These are phyloP conservation scores for Taurulus bubalis DNA, from an alignment of 2,113 vertebrate genomes.

Conservation along the genomic window DNA sequence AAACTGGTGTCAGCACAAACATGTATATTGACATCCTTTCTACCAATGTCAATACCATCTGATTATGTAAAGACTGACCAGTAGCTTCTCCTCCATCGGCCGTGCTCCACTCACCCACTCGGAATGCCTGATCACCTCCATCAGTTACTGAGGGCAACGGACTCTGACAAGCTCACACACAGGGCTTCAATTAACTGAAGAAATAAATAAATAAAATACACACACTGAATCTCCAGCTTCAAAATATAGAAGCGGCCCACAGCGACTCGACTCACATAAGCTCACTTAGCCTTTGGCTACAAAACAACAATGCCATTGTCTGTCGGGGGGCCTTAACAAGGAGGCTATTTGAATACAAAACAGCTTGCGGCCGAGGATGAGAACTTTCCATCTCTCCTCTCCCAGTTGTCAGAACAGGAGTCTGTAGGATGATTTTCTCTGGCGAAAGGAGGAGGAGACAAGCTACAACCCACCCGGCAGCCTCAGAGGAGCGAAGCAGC, in stretches of 20 bases:
- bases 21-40: slow-evolving; percentile 75
- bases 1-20: slow-evolving; percentile 76
- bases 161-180: slow-evolving; percentile 55
- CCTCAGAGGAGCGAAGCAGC: slow-evolving; percentile 66
- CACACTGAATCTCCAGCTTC: slow-evolving; percentile 10
- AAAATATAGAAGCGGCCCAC: slow-evolving; percentile 25
- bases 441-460: slow-evolving; percentile 59
- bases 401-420: slow-evolving; percentile 65
- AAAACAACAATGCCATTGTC: slow-evolving; percentile 55
- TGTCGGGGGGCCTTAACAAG: slow-evolving; percentile 68
- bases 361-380: slow-evolving; percentile 63
- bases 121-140: slow-evolving; percentile 63
- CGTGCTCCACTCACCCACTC: slow-evolving; percentile 46
- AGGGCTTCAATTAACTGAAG: slow-evolving; percentile 42
- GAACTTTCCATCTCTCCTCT: slow-evolving; percentile 73
- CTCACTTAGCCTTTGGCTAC: slow-evolving; percentile 59
- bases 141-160: slow-evolving; percentile 58
- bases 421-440: slow-evolving; percentile 66
- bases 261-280: slow-evolving; percentile 25
- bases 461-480: slow-evolving; percentile 69
- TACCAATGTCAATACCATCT: slow-evolving; percentile 71
- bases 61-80: slow-evolving; percentile 75
- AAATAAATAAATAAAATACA: background rate
- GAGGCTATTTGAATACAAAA: slow-evolving; percentile 73
- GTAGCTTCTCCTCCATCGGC: slow-evolving; percentile 66